These are phyloP conservation scores for Drosophila virilis DNA, from an alignment of 1,140 invertebrate genomes.

Conservation along the genomic window DNA sequence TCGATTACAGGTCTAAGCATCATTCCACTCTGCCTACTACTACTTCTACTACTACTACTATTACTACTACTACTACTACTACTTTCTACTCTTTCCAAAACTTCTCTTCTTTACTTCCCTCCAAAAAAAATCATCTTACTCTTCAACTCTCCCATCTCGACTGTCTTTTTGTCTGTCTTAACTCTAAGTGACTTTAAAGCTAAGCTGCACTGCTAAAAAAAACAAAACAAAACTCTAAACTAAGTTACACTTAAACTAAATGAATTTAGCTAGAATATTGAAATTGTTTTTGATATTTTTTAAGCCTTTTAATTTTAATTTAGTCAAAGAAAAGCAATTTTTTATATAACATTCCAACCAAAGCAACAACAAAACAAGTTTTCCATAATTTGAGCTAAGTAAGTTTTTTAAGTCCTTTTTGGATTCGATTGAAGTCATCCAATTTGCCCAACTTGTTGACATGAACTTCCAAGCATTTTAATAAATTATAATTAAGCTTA, in stretches of 20 bases:
- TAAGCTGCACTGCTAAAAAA: slow-evolving; percentile 45
- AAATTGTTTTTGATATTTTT: slow-evolving; percentile 71
- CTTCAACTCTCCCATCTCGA: slow-evolving; percentile 56
- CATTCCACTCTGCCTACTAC: slow-evolving; percentile 34
- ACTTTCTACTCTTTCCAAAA: slow-evolving; percentile 51
- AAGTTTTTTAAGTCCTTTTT: slow-evolving; percentile 58
- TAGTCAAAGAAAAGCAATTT: slow-evolving; percentile 47
- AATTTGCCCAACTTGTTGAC: slow-evolving; percentile 41
- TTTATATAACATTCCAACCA: slow-evolving; percentile 36
- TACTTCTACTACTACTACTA: slow-evolving; percentile 6
- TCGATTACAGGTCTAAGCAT: slow-evolving; percentile 78
- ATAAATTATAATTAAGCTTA: slow-evolving; percentile 44
- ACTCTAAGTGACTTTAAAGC: slow-evolving; percentile 50
- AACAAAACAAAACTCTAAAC: slow-evolving; percentile 20
- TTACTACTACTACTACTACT: slow-evolving; percentile 37
- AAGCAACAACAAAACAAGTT: slow-evolving; percentile 76
- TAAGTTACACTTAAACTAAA: slow-evolving; percentile 60
- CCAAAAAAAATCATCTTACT: slow-evolving; percentile 32
- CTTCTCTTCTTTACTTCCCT: slow-evolving; percentile 54
- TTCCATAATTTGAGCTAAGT: slow-evolving; percentile 69
- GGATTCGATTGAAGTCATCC: slow-evolving; percentile 41
- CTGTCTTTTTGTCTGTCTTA: slow-evolving; percentile 64
- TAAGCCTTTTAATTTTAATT: slow-evolving; percentile 44
- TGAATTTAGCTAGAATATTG: slow-evolving; percentile 79
- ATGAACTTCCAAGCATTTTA: slow-evolving; percentile 45